Evolutionary conservation across 2,797 vertebrate species (phyloP).

Genomic region (Sitta carolinensis): DNA sequence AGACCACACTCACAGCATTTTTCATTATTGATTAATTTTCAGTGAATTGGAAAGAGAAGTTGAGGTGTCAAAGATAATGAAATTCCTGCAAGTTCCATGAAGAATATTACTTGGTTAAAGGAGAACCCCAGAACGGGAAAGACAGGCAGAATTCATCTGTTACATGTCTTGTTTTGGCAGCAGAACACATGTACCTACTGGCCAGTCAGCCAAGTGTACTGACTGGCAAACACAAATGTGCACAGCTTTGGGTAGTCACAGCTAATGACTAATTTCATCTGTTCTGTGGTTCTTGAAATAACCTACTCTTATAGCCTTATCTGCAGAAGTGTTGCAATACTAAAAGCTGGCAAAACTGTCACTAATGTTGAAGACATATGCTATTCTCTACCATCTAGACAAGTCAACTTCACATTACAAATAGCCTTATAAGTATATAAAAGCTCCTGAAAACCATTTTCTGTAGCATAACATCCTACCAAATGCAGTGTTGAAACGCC

Average conservation of each 20-base stretch:
- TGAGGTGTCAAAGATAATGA: not conserved
- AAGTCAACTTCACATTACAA: not conserved
- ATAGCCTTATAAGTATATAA: not conserved
- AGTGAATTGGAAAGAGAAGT: not conserved
- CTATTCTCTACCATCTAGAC: not conserved
- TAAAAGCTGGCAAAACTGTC: not conserved
- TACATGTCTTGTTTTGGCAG: constrained; percentile 49
- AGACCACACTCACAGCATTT: not conserved
- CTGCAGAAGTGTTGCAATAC: not conserved
- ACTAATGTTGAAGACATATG: not conserved
- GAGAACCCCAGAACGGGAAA: not conserved
- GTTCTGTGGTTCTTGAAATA: constrained; percentile 30
- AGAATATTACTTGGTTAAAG: not conserved
- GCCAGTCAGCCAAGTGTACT: constrained; percentile 30
- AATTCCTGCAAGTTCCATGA: not conserved
- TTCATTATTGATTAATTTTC: not conserved
- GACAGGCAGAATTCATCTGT: constrained; percentile 58
- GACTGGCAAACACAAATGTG: constrained; percentile 31
- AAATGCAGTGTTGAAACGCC: not conserved
- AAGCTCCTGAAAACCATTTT: not conserved
- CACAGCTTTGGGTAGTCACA: constrained; percentile 58
- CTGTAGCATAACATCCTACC: not conserved
- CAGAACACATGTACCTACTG: constrained; percentile 31
- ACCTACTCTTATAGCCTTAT: constrained; percentile 7
- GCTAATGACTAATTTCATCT: constrained; percentile 64